Evolutionary conservation across 2,113 vertebrate genomes (phyloP).

Genomic region (Pluvianellus socialis): DNA sequence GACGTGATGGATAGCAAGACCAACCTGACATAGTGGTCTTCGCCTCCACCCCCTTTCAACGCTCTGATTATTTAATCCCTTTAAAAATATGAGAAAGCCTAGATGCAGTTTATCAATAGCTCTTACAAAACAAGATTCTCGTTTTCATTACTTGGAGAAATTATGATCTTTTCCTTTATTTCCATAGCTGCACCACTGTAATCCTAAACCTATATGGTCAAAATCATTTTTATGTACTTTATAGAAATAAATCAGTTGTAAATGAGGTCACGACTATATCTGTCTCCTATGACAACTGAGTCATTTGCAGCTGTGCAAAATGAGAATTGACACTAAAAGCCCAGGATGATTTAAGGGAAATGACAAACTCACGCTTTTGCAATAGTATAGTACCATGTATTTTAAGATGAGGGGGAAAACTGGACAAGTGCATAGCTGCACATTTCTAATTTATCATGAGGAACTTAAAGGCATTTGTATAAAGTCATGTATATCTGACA

Average conservation of each 20-base stretch:
- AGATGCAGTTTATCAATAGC: neutral
- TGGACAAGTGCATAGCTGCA: neutral
- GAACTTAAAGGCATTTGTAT: neutral
- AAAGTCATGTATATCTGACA: neutral
- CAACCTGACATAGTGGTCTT: neutral
- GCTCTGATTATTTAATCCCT: neutral
- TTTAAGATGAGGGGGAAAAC: neutral
- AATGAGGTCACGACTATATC: conserved; percentile 28
- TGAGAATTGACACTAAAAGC: conserved; percentile 61
- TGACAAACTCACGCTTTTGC: neutral
- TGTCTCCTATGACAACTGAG: conserved; percentile 53
- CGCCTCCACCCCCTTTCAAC: neutral
- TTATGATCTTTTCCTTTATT: conserved; percentile 21
- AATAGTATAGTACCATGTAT: neutral
- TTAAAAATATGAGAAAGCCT: neutral
- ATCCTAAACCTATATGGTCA: neutral
- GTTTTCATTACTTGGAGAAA: conserved; percentile 16
- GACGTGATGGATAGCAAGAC: neutral
- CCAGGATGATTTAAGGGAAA: conserved; percentile 45
- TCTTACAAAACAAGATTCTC: neutral
- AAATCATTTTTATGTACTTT: conserved; percentile 12
- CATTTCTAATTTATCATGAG: neutral
- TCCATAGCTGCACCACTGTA: neutral
- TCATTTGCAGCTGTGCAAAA: conserved; percentile 36
- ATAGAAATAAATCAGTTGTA: conserved; percentile 48